Evolutionary conservation across 2,113 vertebrate species (phyloP).

Genomic region (Forbesichthys agassizii): DNA sequence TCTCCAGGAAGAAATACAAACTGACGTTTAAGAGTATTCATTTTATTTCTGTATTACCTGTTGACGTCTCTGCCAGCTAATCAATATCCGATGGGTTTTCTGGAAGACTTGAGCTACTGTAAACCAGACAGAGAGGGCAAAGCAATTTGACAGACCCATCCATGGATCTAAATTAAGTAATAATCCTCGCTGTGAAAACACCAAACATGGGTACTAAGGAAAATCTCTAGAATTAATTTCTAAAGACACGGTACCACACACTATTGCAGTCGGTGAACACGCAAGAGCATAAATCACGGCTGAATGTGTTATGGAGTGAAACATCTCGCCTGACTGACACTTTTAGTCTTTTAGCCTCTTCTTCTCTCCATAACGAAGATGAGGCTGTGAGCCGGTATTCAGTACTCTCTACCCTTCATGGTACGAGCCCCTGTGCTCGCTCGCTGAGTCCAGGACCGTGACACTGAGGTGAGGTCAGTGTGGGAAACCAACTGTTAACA

Average conservation of each 20-base stretch:
- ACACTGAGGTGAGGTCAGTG: too few relatives aligned
- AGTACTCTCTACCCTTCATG: too few relatives aligned
- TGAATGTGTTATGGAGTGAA: conserved; percentile 25
- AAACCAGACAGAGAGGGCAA: conserved; percentile 21
- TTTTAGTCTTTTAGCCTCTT: background rate
- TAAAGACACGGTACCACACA: conserved; percentile 45
- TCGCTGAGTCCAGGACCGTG: too few relatives aligned
- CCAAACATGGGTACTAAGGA: conserved; percentile 38
- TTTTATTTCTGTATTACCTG: conserved; percentile 18
- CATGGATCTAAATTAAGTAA: conserved; percentile 59
- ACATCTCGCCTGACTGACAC: conserved; percentile 25
- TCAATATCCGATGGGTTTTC: conserved; percentile 32
- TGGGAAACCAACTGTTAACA: too few relatives aligned
- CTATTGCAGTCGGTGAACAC: conserved; percentile 37
- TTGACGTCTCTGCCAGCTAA: conserved; percentile 23
- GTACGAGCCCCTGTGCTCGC: too few relatives aligned
- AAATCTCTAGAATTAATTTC: conserved; percentile 67
- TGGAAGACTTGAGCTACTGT: background rate
- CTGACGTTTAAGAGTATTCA: background rate
- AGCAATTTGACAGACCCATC: conserved; percentile 35
- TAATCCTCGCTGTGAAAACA: conserved; percentile 42
- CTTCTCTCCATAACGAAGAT: too few relatives aligned
- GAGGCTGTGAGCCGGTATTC: too few relatives aligned
- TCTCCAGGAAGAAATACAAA: background rate
- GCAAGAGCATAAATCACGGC: conserved; percentile 49